Conservation (phyloP, 1,140 invertebrate genomes). For the Microplitis mediator region DNA sequence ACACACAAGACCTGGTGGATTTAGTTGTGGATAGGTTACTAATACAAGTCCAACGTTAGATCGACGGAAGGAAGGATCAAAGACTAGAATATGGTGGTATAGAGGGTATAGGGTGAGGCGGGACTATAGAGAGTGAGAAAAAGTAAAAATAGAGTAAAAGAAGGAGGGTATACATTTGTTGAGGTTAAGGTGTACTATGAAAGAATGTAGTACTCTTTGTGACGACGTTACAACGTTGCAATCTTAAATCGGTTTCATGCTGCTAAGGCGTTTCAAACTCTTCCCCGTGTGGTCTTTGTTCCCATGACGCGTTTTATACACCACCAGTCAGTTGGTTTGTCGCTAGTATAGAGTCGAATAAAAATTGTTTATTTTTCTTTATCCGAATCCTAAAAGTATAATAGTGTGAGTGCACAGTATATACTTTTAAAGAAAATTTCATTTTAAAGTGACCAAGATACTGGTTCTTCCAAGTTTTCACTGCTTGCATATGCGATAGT, state of each 20-base stretch:
- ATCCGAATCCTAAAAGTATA: not conserved
- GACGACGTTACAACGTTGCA: not conserved
- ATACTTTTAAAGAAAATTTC: not conserved
- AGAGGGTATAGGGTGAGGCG: not conserved
- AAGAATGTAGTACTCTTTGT: slow-evolving; percentile 16
- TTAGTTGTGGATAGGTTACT: not conserved
- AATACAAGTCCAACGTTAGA: too few relatives aligned
- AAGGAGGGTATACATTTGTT: slow-evolving; percentile 2
- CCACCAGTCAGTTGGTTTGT: not conserved
- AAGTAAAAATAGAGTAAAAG: not conserved
- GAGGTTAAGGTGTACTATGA: not conserved
- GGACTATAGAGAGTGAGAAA: not conserved
- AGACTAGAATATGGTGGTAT: too few relatives aligned
- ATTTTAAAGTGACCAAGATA: not conserved
- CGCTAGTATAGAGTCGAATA: too few relatives aligned
- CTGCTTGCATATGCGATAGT: too few relatives aligned
- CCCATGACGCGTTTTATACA: slow-evolving; percentile 1
- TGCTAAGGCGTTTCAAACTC: not conserved
- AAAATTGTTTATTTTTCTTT: not conserved
- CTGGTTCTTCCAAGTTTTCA: not conserved
- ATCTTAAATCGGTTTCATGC: slow-evolving; percentile 20
- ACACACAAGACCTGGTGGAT: not conserved
- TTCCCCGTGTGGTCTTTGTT: slow-evolving; percentile 5
- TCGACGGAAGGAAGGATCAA: not conserved
- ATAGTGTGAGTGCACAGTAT: not conserved